Conservation (phyloP, 2,797 vertebrate species). For the Syndactyla subalaris region DNA sequence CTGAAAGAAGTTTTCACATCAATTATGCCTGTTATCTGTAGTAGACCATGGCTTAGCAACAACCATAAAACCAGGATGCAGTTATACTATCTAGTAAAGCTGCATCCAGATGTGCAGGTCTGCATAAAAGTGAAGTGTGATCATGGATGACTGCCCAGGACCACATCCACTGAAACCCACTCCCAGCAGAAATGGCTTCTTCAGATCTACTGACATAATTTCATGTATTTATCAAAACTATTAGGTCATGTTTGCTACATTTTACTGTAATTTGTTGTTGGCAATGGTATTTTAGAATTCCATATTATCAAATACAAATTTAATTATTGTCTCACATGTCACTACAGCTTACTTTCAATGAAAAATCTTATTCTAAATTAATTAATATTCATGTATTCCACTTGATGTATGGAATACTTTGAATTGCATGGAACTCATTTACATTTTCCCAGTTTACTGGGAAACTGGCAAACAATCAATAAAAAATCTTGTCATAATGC, state of each 20-base stretch:
- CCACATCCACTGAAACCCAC: neutral
- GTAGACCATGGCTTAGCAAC: neutral
- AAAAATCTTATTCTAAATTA: neutral
- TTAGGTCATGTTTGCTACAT: neutral
- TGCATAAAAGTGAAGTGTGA: neutral
- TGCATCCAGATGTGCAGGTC: neutral
- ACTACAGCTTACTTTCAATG: neutral
- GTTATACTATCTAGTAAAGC: neutral
- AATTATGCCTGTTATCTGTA: neutral
- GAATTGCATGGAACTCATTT: neutral
- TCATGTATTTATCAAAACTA: neutral
- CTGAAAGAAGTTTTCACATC: neutral
- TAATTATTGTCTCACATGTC: neutral
- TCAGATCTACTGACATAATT: neutral
- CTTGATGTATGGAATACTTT: neutral
- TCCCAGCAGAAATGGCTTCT: neutral
- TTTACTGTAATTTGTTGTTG: neutral
- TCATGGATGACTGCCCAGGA: accelerated
- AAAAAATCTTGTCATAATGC: neutral
- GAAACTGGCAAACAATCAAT: neutral
- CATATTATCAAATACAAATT: neutral
- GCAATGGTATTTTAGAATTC: neutral
- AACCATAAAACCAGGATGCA: neutral
- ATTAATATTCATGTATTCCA: neutral
- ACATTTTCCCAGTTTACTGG: neutral